Conservation (phyloP, 2,113 vertebrate species). For the Microtus ochrogaster region DNA sequence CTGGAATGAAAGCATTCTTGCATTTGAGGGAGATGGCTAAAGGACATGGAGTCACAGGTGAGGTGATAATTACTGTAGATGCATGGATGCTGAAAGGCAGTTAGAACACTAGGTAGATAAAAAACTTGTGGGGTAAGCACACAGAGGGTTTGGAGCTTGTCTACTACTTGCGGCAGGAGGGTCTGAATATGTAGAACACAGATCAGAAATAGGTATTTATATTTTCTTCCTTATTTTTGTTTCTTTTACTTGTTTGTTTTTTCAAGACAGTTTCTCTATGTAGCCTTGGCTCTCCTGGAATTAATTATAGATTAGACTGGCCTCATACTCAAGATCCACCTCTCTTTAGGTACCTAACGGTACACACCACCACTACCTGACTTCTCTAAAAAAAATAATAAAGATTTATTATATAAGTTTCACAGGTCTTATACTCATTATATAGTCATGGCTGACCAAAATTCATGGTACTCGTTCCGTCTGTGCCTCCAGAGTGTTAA, state of each 20-base stretch:
- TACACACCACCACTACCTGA: neutral
- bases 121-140: neutral
- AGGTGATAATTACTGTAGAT: neutral
- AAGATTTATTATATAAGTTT: neutral
- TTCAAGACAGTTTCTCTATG: neutral
- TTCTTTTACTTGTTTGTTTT: neutral
- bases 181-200: neutral
- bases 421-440: neutral
- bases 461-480: neutral
- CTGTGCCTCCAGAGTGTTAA: neutral
- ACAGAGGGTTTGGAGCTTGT: neutral
- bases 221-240: neutral
- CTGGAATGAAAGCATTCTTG: neutral
- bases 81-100: neutral
- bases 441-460: no score
- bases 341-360: neutral
- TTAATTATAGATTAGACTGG: neutral
- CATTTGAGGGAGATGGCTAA: neutral
- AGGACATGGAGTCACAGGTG: rapidly evolving
- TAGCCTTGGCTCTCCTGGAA: neutral
- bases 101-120: neutral
- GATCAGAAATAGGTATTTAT: neutral
- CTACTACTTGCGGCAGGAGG: no score
- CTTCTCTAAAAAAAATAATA: neutral
- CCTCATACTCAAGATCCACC: neutral